These are phyloP conservation scores for Xenotilapia leptura DNA, from an alignment of 2,113 vertebrate species.

Conservation along the genomic window DNA sequence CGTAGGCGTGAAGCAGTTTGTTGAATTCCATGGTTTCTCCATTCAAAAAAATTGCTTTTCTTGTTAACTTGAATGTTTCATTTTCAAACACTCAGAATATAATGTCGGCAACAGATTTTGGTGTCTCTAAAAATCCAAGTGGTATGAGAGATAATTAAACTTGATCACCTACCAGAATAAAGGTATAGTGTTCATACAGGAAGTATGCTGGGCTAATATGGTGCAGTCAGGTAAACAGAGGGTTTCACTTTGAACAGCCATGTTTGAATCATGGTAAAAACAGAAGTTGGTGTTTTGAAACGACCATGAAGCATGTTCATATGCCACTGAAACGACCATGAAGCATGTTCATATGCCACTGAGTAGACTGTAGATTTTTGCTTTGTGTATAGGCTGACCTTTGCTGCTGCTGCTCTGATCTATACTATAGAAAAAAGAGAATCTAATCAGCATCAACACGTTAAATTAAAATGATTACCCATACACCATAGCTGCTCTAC, in stretches of 20 bases:
- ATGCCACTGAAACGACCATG: neutral
- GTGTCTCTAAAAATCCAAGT: neutral
- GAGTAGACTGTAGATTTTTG: neutral
- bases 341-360: neutral
- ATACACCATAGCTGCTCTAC: neutral
- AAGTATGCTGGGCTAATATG: neutral
- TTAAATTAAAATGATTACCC: neutral
- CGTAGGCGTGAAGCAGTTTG: neutral
- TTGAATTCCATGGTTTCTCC: neutral
- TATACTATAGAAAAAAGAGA: neutral
- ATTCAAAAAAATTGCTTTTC: neutral
- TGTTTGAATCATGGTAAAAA: neutral
- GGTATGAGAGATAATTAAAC: neutral
- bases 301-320: neutral
- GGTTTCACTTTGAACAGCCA: neutral
- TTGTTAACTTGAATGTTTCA: neutral
- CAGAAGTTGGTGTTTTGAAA: neutral
- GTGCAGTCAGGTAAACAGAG: neutral
- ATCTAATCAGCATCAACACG: neutral
- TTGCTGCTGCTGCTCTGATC: neutral
- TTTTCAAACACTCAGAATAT: neutral
- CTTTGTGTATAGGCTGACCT: neutral
- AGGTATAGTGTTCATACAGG: neutral
- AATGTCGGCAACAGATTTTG: neutral
- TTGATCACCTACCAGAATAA: neutral